These are phyloP conservation scores for Ceramica pisi DNA, from an alignment of 2,888 invertebrate species.

Conservation along the genomic window DNA sequence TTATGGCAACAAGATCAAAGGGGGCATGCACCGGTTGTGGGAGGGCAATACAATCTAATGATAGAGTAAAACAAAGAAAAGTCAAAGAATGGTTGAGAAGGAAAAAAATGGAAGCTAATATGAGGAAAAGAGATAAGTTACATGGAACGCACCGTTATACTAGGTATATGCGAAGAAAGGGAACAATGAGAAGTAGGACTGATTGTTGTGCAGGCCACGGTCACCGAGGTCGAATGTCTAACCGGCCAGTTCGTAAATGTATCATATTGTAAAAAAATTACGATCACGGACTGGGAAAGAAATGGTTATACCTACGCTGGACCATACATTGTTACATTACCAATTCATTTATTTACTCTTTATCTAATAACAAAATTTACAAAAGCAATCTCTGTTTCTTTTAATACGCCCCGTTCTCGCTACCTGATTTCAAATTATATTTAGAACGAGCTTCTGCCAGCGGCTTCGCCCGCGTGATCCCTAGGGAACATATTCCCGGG, in stretches of 20 bases:
- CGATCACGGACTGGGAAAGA: slow-evolving; percentile 15
- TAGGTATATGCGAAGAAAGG: slow-evolving; percentile 74
- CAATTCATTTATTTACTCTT: not conserved
- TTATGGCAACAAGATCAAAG: slow-evolving; percentile 80
- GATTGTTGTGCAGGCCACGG: slow-evolving; percentile 84
- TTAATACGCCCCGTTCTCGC: slow-evolving; percentile 19
- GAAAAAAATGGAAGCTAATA: slow-evolving; percentile 78
- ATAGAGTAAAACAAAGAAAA: slow-evolving; percentile 65
- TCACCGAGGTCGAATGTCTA: slow-evolving; percentile 79
- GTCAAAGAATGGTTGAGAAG: slow-evolving; percentile 78
- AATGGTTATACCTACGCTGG: not conserved
- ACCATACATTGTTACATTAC: slow-evolving; percentile 4
- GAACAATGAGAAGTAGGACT: slow-evolving; percentile 60
- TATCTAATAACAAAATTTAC: slow-evolving; percentile 25
- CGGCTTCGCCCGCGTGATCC: too few species aligned
- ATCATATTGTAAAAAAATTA: slow-evolving; percentile 66
- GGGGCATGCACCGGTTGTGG: slow-evolving; percentile 78
- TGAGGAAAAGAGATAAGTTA: slow-evolving; percentile 77
- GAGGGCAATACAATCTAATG: slow-evolving; percentile 67
- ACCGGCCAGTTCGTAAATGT: slow-evolving; percentile 64
- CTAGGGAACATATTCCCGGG: too few species aligned
- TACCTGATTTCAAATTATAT: not conserved
- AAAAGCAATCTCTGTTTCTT: slow-evolving; percentile 14
- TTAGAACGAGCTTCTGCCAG: too few species aligned
- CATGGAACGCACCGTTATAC: slow-evolving; percentile 75